A percentile compares a stretch with the other conserved stretches of the same genome.
Conservation (phyloP, 2,888 invertebrate species). For the Steinernema carpocapsae region DNA sequence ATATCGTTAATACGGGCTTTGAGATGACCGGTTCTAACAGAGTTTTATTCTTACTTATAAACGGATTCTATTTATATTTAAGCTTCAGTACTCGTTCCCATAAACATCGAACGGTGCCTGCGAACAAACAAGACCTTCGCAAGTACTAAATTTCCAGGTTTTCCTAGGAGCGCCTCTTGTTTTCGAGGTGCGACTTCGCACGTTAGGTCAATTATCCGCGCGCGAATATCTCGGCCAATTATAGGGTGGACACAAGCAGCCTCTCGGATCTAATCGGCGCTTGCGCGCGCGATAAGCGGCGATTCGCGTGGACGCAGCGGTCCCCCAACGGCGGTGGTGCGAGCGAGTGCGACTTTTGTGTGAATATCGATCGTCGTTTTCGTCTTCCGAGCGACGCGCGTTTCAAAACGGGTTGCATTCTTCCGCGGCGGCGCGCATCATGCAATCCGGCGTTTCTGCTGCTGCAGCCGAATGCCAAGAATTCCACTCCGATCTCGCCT, state of each 20-base stretch:
- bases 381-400: neutral
- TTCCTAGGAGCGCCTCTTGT: too few relatives aligned
- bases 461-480: neutral
- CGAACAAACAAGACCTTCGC: too few relatives aligned
- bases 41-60: neutral
- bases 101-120: neutral
- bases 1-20: neutral
- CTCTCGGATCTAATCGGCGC: too few relatives aligned
- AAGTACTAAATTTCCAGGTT: too few relatives aligned
- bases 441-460: neutral
- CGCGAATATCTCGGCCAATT: too few relatives aligned
- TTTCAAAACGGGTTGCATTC: neutral
- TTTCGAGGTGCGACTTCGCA: too few relatives aligned
- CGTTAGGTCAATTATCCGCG: too few relatives aligned
- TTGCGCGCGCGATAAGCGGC: neutral
- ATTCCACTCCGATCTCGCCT: too few relatives aligned
- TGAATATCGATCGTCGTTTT: slow-evolving; percentile 16
- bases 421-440: neutral
- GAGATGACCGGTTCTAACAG: neutral
- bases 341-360: slow-evolving; percentile 13
- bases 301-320: neutral
- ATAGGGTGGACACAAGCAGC: too few relatives aligned
- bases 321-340: too few relatives aligned
- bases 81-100: neutral
- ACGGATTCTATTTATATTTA: neutral